phyloP scores from a whole-genome alignment of 1,140 invertebrate species.

The Zaprionus gabonicus region DNA sequence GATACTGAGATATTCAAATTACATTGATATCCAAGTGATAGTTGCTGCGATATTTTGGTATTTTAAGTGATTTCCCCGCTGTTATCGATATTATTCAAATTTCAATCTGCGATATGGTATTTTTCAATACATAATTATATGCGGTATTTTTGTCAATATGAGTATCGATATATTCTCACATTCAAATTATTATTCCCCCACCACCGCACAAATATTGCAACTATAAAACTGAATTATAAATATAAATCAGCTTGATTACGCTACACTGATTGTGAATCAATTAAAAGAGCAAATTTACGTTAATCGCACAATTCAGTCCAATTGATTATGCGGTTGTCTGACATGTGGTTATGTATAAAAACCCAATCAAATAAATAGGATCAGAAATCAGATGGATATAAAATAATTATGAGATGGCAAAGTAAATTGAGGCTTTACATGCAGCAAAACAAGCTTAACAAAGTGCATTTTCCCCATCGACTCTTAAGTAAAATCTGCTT shows the following conservation, averaged over 20 bases:
- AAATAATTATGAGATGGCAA: not conserved
- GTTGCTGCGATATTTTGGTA: not conserved
- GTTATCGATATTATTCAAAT: not conserved
- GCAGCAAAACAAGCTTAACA: not conserved
- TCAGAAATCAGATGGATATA: not conserved
- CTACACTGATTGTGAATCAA: slow-evolving; percentile 1
- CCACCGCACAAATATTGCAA: not conserved
- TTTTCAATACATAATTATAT: not conserved
- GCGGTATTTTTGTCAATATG: not conserved
- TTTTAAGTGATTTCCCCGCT: not conserved
- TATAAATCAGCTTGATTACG: not conserved
- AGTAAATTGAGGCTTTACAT: not conserved
- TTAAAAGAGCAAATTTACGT: not conserved
- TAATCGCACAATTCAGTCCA: slow-evolving; percentile 1
- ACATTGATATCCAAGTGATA: not conserved
- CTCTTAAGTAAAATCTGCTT: slow-evolving; percentile 1
- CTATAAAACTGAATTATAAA: not conserved
- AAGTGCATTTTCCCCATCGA: not conserved
- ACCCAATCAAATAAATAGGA: not conserved
- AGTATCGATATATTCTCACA: not conserved
- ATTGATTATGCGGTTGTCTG: slow-evolving; percentile 5
- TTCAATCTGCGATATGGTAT: no score
- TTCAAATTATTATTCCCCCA: not conserved
- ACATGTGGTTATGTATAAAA: slow-evolving; percentile 3
- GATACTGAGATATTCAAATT: not conserved